Base-by-base conservation (phyloP, 2,888 invertebrate genomes). In the Colletes collaris region DNA sequence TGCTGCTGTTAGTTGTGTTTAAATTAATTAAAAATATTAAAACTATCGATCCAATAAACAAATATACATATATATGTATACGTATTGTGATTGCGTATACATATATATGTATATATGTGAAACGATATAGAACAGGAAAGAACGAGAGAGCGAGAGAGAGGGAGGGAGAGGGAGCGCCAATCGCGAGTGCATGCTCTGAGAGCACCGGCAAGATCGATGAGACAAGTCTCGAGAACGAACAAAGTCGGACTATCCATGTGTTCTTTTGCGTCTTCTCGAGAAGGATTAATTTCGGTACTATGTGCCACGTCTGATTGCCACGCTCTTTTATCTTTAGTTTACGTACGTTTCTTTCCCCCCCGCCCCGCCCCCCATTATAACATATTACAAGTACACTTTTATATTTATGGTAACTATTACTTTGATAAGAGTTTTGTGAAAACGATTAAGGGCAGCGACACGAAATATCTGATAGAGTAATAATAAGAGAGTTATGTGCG, bases 1-100 rank as follows among this genome's bases (percentile, higher is more conserved):
- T 92, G 91, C 92, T 90, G 92, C 92, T 92, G 91, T 91, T 90
- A 89, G 89, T 90, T 90, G 89, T 81, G 88, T 87, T 87, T 82
- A 75, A 85, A 86, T 85, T 85, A 89, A 83, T 71, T 88, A 87
- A 87, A 86, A 85, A 71, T 86, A 85, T 75, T 78, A 76, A 27
- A 79, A 72, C 65, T 71, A 76, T 66, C 62, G 79, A 83, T 81
- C 53, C 49, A 81, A 72, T 70, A 27, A 27, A 27, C 27, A 27
- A 27, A 27, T 27, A 27, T 27, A 27, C 2, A 27, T 27, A 27
- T 27, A 27, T 27, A 27, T 27, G 27, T 27, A 27, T 27, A 27
- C 27, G 27, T 27, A 27, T 27, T 27, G 27, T 27, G 27, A 27
- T 27, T 27, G 2, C 27, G 2, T 27, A 27, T 27, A 27, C 27